Conservation (phyloP, 2,113 vertebrate genomes). For the Trachemys scripta region DNA sequence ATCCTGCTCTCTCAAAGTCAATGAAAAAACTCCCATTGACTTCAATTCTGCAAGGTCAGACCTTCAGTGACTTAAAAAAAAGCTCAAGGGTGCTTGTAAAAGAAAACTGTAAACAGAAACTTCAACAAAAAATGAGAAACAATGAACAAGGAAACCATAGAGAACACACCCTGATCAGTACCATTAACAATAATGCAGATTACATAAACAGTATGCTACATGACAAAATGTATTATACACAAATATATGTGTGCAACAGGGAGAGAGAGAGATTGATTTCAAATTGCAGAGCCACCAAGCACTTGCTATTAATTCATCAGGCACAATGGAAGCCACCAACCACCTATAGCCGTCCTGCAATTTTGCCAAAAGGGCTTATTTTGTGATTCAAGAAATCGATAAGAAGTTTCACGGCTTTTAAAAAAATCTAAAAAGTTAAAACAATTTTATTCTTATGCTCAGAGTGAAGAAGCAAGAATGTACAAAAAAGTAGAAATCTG, state of each 20-base stretch:
- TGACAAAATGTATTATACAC: not conserved
- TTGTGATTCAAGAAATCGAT: not conserved
- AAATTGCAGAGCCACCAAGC: not conserved
- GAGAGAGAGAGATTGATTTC: not conserved
- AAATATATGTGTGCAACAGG: not conserved
- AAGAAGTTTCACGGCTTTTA: not conserved
- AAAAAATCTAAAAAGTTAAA: not conserved
- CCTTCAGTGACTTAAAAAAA: not conserved
- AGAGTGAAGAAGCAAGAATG: not conserved
- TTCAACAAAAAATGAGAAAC: not conserved
- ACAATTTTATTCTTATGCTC: not conserved
- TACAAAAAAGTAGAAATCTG: not conserved
- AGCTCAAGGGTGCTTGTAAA: not conserved
- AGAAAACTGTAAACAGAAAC: not conserved
- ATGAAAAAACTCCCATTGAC: not conserved
- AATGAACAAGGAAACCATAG: not conserved
- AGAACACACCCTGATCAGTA: not conserved
- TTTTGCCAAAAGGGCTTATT: not conserved
- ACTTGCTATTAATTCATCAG: not conserved
- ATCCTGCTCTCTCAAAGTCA: not conserved
- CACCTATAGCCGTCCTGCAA: not conserved
- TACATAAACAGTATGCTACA: not conserved
- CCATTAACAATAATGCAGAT: not conserved
- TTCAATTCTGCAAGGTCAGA: not conserved
- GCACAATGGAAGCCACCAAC: not conserved